Evolutionary conservation across 2,888 invertebrate genomes (phyloP).

Genomic region (Pseudoips prasinana): DNA sequence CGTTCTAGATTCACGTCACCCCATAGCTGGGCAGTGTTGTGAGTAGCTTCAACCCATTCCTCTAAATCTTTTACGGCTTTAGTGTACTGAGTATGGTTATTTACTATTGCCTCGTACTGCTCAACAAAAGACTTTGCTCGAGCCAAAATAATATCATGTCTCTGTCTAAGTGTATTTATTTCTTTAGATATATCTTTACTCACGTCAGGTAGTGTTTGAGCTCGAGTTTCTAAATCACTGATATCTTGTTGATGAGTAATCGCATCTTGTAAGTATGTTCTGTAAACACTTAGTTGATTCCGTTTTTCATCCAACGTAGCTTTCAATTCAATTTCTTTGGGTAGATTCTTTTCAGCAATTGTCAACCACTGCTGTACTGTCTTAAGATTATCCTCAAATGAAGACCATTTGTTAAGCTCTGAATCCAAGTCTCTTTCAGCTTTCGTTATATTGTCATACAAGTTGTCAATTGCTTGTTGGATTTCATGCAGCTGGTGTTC

Average conservation of each 20-base stretch:
- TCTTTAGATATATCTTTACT: slow-evolving; percentile 88
- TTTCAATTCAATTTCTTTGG: slow-evolving; percentile 89
- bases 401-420: slow-evolving; percentile 93
- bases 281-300: slow-evolving; percentile 91
- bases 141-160: slow-evolving; percentile 87
- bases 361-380: slow-evolving; percentile 90
- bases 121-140: slow-evolving; percentile 90
- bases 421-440: slow-evolving; percentile 91
- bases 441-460: slow-evolving; percentile 90
- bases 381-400: slow-evolving; percentile 93
- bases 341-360: slow-evolving; percentile 87
- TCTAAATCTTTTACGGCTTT: slow-evolving; percentile 93
- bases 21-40: slow-evolving; percentile 91
- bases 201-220: slow-evolving; percentile 89
- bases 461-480: slow-evolving; percentile 89
- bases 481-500: slow-evolving; percentile 92
- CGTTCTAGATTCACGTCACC: slow-evolving; percentile 92
- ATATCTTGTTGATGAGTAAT: slow-evolving; percentile 93
- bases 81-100: slow-evolving; percentile 93
- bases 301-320: slow-evolving; percentile 96
- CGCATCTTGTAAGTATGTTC: slow-evolving; percentile 91
- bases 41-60: slow-evolving; percentile 93
- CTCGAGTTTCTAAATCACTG: slow-evolving; percentile 89
- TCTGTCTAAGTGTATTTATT: slow-evolving; percentile 85
- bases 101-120: slow-evolving; percentile 93